Evolutionary conservation across 35 echinoderm and acorn worm genomes (phyloP).

Genomic region (Apostichopus californicus): DNA sequence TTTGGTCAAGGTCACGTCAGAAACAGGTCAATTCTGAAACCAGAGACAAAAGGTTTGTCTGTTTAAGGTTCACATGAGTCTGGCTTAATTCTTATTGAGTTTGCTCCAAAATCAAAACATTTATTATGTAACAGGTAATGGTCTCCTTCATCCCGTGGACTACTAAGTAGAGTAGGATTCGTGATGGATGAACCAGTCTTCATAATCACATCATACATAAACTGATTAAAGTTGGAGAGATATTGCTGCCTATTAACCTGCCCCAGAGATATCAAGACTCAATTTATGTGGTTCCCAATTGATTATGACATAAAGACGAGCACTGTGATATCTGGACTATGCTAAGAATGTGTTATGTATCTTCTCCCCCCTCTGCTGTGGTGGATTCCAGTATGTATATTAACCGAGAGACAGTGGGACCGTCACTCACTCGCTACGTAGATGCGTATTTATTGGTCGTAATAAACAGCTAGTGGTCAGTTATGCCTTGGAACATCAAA

Average conservation of each 20-base stretch:
- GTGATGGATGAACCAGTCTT: background rate
- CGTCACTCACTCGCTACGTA: too few relatives aligned
- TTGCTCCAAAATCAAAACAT: too few relatives aligned
- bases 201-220: constrained; percentile 3
- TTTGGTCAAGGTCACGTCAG: too few relatives aligned
- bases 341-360: constrained; percentile 34
- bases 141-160: too few relatives aligned
- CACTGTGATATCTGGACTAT: constrained; percentile 1
- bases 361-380: background rate
- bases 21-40: too few relatives aligned
- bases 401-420: background rate
- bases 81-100: too few relatives aligned
- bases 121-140: too few relatives aligned
- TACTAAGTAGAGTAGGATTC: too few relatives aligned
- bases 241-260: background rate
- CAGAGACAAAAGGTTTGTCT: too few relatives aligned
- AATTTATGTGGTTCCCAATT: constrained; percentile 30
- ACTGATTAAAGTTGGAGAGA: background rate
- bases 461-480: background rate
- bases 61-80: too few relatives aligned
- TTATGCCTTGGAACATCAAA: background rate
- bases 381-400: background rate
- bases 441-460: background rate
- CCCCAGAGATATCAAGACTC: constrained; percentile 1
- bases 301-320: constrained; percentile 28